Evolutionary conservation across 2,113 vertebrate genomes (phyloP), one percentile per base, ranked within the genome.

Genomic region (Ardeotis arabs): DNA sequence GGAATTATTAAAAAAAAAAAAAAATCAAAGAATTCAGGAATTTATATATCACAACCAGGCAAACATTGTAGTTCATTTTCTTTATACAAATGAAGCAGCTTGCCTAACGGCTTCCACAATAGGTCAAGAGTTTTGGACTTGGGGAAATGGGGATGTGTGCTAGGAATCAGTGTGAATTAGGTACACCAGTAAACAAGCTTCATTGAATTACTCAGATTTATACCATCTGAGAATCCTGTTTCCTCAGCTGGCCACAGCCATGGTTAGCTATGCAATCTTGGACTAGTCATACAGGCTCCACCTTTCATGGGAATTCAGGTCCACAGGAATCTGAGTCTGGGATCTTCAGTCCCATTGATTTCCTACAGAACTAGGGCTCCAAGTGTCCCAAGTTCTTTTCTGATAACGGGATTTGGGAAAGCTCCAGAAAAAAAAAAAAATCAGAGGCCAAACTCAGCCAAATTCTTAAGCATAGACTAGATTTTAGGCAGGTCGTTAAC

Each of bases 111-210:
- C 28, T 87, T 93, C 35, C 21, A 29, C 45, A 53, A 81, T 5
- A 62, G 21, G 45, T 55, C 7, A 82, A 59, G 62, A 84, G 55
- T 41, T 73, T 72, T 76, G 1, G 2, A 75, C 29, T 41, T 64
- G 7, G 44, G 39, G 45, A 64, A 88, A 68, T 3, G 13, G 35
- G 27, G 29, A 84, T 41, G 21, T 39, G 29, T 87, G 84, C 39
- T 87, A 72, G 44, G 78, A 95, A 89, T 87, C 83, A 72, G 39
- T 14, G 10, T 62, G 62, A 87, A 76, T 87, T 94, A 90, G 69
- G 92, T 17, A 95, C 25, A 56, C 37, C 31, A 84, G 80, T 77
- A 94, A 96, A 78, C 49, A 75, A 84, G 29, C 74, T 89, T 64
- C 70, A 76, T 8, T 68, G 55, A 89, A 81, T 87, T 69, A 62